Evolutionary conservation across 2,113 vertebrate genomes (phyloP).

Genomic region (Leptobrachium ailaonicum): DNA sequence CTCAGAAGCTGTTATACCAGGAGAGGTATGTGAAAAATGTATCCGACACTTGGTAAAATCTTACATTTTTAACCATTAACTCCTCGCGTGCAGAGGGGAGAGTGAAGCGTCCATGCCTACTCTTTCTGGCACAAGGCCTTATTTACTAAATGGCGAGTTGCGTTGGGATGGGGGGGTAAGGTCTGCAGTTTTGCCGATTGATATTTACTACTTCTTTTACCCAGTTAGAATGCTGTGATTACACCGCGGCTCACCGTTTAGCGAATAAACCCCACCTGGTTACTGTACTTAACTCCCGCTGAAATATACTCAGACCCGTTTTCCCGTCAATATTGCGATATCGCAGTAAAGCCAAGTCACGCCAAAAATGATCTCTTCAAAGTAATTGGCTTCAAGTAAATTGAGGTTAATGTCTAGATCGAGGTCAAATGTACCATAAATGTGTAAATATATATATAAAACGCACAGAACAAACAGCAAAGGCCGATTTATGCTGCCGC

Average conservation of each 20-base stretch:
- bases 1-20: constrained; percentile 29
- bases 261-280: background rate
- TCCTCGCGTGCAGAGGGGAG: background rate
- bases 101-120: background rate
- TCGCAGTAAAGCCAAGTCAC: background rate
- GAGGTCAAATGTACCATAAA: background rate
- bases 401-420: background rate
- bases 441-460: no score
- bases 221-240: no score
- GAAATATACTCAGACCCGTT: background rate
- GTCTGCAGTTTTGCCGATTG: no score
- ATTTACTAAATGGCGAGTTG: no score
- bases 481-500: background rate
- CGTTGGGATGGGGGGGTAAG: no score
- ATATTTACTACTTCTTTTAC: no score
- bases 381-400: background rate
- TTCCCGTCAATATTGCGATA: background rate
- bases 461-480: background rate
- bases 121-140: background rate
- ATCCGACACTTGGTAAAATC: constrained; percentile 29
- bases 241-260: no score
- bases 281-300: background rate
- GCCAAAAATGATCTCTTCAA: background rate
- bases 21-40: constrained; percentile 45
- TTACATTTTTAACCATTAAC: background rate